Evolutionary conservation across 2,113 vertebrate genomes (phyloP), one percentile per base, ranked within the genome.

Genomic region (Labrus mixtus): DNA sequence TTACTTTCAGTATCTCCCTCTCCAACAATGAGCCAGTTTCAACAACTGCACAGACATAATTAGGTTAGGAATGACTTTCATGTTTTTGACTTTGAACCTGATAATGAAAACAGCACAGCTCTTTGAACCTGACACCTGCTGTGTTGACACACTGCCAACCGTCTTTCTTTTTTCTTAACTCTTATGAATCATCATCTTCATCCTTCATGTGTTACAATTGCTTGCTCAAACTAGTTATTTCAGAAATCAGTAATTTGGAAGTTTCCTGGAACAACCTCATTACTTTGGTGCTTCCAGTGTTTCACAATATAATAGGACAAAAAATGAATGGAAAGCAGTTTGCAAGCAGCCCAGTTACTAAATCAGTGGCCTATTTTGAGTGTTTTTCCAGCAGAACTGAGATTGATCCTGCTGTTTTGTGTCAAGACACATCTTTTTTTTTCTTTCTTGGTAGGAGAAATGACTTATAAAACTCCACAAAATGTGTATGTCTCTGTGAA

Each of bases 111-210:
- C 46, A 19, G 23, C 19, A n/a, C 29, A 39, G 15, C 61, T 66
- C 43, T 57, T 66, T 65, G 45, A 75, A 66, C 33, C 45, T 7
- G 20, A 45, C 43, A 29, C 72, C 62, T 66, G 65, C 65, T 76
- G 56, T 61, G 4, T 45, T 23, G 57, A 54, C 23, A 60, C 23
- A 19, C 9, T 23, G 64, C 64, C 73, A 39, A 13, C 54, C n/a
- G 10, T 6, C 39, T 55, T 57, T 13, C 46, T 17, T 17, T 17
- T 17, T n/a, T 51, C 7, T 51, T 17, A 16, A 48, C 16, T 8
- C 4, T 48, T 51, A 20, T 51, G 41, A 74, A 23, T 65, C 43
- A 58, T 65, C 10, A 48, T 19, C 46, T 50, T 8, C 8, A 51
- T n/a, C 48, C 39, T 16, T 37, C 54, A 46, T 59, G 20, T 15